Conservation (phyloP, 2,888 invertebrate genomes). For the Platycheirus rosarum region DNA sequence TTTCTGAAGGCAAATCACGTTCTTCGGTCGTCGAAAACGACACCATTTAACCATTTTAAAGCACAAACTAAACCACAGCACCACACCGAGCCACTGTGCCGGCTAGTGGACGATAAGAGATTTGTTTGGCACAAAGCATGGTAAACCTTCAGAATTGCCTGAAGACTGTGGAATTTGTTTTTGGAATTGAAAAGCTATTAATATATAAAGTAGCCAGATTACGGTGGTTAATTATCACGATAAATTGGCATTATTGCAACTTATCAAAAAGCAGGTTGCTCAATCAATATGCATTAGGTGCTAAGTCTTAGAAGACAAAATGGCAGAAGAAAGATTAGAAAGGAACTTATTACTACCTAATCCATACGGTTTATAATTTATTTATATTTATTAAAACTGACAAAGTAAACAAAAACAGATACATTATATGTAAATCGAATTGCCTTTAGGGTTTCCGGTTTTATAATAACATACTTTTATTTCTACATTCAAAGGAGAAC, state of each 20-base stretch:
- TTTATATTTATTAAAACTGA: too few relatives aligned
- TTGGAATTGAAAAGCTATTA: slow-evolving; percentile 13
- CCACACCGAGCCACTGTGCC: too few relatives aligned
- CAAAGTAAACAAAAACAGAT: too few relatives aligned
- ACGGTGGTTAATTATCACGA: slow-evolving; percentile 26
- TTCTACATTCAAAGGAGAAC: too few relatives aligned
- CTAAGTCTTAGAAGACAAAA: slow-evolving; percentile 1
- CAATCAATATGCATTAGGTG: slow-evolving; percentile 9
- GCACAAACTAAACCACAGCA: slow-evolving; percentile 9
- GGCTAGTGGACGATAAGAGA: slow-evolving; percentile 4
- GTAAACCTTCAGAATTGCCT: slow-evolving; percentile 1
- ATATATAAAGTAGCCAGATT: slow-evolving; percentile 28
- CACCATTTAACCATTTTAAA: slow-evolving; percentile 39
- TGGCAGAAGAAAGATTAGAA: slow-evolving; percentile 8
- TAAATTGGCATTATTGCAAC: slow-evolving; percentile 28
- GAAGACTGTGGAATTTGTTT: slow-evolving; percentile 2
- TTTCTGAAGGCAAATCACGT: slow-evolving; percentile 54
- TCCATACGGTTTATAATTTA: too few relatives aligned
- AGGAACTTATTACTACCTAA: too few relatives aligned
- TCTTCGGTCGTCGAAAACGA: slow-evolving; percentile 22
- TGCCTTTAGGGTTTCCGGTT: too few relatives aligned
- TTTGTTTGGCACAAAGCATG: background rate
- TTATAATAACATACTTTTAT: too few relatives aligned
- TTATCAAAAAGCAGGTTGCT: slow-evolving; percentile 11
- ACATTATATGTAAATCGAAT: too few relatives aligned